Percentiles rank a stretch among this genome's conserved stretches.
phyloP scores from a whole-genome alignment of 2,113 vertebrate genomes.

The Mobula birostris region DNA sequence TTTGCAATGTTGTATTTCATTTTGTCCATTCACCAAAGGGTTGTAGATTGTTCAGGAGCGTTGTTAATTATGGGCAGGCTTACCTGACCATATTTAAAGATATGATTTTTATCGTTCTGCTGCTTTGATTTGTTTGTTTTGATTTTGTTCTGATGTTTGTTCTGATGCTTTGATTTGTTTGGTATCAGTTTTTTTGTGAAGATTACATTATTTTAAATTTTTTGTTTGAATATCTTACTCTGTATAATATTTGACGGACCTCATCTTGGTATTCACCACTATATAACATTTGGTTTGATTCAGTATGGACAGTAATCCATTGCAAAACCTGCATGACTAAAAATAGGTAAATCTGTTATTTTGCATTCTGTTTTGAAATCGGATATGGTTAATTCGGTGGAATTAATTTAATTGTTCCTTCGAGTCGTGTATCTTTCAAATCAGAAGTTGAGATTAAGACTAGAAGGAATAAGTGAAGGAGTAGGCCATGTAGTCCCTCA shows the following conservation, averaged over 20 bases:
- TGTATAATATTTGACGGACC: neutral
- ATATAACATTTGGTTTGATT: neutral
- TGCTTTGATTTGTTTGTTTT: neutral
- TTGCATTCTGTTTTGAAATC: neutral
- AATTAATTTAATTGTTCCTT: neutral
- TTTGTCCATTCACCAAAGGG: neutral
- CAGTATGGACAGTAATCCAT: neutral
- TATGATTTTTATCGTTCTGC: neutral
- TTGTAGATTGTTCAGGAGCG: neutral
- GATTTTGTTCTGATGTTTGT: neutral
- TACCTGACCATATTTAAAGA: neutral
- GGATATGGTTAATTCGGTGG: neutral
- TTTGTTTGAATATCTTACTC: neutral
- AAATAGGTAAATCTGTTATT: neutral
- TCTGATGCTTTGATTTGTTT: neutral
- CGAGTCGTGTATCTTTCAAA: neutral
- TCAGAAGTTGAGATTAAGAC: neutral
- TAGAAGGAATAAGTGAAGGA: neutral
- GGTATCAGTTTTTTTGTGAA: neutral
- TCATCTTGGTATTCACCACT: neutral
- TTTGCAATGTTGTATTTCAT: neutral
- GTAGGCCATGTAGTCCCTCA: neutral
- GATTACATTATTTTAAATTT: neutral
- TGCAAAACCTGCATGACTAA: neutral
- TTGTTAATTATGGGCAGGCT: no score